Evolutionary conservation across 2,797 vertebrate genomes (phyloP).

Genomic region (Anomalospiza imberbis): DNA sequence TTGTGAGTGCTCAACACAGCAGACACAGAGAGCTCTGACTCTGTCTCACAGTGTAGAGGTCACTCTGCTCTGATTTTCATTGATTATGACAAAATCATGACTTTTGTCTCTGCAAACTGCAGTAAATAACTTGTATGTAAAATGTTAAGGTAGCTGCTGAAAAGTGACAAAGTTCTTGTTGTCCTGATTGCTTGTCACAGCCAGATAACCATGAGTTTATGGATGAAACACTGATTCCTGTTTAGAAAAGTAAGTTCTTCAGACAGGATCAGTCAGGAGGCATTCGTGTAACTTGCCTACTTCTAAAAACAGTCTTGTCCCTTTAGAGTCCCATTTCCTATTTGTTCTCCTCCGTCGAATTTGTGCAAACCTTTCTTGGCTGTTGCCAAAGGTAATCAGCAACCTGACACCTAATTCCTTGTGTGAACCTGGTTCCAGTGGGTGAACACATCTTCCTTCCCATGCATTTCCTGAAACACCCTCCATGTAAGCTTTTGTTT

Average conservation of each 20-base stretch:
- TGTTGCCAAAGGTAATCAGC: not conserved
- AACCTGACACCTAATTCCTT: not conserved
- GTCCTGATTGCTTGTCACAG: not conserved
- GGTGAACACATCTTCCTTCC: not conserved
- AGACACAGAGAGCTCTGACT: not conserved
- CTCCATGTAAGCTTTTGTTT: rapidly evolving
- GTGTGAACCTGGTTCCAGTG: not conserved
- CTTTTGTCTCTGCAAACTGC: not conserved
- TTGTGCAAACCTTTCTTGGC: not conserved
- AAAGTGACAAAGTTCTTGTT: not conserved
- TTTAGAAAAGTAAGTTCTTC: not conserved
- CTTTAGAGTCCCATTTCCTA: not conserved
- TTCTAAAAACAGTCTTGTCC: not conserved
- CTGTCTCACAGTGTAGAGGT: not conserved
- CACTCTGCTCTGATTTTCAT: not conserved
- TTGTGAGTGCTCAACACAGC: not conserved
- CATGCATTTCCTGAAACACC: not conserved
- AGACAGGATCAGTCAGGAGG: not conserved
- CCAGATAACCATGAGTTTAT: not conserved
- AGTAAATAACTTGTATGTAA: not conserved
- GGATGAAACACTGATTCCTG: not conserved
- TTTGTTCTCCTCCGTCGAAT: not conserved
- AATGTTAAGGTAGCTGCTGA: not conserved
- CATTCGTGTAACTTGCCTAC: not conserved
- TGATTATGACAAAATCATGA: constrained; percentile 15